Evolutionary conservation across 2,797 vertebrate genomes (phyloP), one percentile per base, ranked within the genome.

Genomic region (Knipowitschia caucasica): DNA sequence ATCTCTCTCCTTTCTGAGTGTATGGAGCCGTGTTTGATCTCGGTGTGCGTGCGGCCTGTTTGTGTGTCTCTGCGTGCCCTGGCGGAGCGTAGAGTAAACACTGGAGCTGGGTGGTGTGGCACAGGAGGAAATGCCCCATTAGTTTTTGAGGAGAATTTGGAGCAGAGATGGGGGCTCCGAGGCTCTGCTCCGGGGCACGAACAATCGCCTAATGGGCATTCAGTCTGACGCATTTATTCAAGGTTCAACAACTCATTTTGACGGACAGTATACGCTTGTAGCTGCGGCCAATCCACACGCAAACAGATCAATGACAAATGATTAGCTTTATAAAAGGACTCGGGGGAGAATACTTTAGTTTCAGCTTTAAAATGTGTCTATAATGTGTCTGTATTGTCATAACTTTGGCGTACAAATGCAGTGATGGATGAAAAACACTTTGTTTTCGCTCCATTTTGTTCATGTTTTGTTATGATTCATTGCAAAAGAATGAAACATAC

Each of bases 111-210:
- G 86, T 89, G 82, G 88, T 87, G 86, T 82, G 80, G 86, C 79
- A 80, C 71, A 59, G 72, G 80, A 89, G 89, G 90, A 91, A 91
- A 91, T 91, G 83, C 89, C 89, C 80, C 86, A 89, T 91, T 90
- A 89, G 71, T 64, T 77, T 57, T 24, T 69, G 53, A 71, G 52
- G 50, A 59, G 54, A 52, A 50, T 62, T 34, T 20, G 64, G 33
- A 39, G 40, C 26, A 52, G 43, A 53, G 34, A 21, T 9, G 59
- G 50, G 46, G 56, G 45, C 25, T 29, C 14, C 30, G 25, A 18
- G 43, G 43, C n/a, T 1, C 25, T 46, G 25, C 26, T 46, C 43
- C 8, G 26, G 15, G 43, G 43, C 43, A 46, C n/a, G 9, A 29
- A 18, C 25, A 46, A 46, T 29, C 15, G 18, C 29, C 43, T 18